These are phyloP conservation scores for Hybos culiciformis DNA, from an alignment of 2,888 invertebrate genomes.

Conservation along the genomic window DNA sequence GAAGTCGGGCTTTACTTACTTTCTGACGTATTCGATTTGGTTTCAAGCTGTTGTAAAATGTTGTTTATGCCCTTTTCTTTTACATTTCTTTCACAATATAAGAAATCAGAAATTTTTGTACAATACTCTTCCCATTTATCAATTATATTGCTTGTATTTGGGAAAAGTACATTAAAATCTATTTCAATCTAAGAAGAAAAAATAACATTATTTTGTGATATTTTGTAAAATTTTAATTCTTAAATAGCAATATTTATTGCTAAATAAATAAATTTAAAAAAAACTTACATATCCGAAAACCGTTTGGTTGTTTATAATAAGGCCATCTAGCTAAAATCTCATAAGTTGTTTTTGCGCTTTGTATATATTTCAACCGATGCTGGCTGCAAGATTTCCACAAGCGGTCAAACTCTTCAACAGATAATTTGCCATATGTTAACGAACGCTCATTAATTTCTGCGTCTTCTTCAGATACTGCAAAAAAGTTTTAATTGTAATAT, in stretches of 20 bases:
- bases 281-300: constrained; percentile 6
- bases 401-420: constrained; percentile 10
- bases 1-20: not conserved
- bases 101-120: not conserved
- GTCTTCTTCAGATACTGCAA: constrained; percentile 8
- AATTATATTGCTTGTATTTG: not conserved
- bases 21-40: not conserved
- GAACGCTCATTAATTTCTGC: constrained; percentile 7
- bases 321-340: constrained; percentile 7
- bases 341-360: not conserved
- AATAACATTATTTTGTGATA: not conserved
- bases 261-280: not conserved
- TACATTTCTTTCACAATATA: not conserved
- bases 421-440: constrained; percentile 9
- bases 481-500: not conserved
- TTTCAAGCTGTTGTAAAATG: not conserved
- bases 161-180: not conserved
- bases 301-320: constrained; percentile 6
- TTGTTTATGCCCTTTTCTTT: not conserved
- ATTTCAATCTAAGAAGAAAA: constrained; percentile 3
- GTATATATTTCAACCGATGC: constrained; percentile 2
- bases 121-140: not conserved
- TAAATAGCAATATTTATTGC: not conserved
- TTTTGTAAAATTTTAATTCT: no score
- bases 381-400: constrained; percentile 8